A percentile compares a stretch with the other conserved stretches of the same genome.
Conservation (phyloP, 1,140 invertebrate genomes). For the Acromyrmex heyeri region DNA sequence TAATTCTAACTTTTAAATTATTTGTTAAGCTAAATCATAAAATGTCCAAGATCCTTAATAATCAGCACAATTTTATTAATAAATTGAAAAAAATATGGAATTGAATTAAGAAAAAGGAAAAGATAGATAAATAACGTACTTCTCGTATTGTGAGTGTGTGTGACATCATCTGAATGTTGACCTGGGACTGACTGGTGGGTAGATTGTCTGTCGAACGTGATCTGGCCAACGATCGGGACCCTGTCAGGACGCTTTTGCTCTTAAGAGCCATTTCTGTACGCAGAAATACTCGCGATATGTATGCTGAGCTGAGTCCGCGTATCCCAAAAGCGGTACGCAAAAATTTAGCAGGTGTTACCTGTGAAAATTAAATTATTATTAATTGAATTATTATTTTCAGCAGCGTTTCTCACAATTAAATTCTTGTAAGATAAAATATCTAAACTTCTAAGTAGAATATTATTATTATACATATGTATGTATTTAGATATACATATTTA, state of each 20-base stretch:
- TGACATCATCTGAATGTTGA: slow-evolving; percentile 97
- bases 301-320: slow-evolving; percentile 94
- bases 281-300: slow-evolving; percentile 96
- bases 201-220: slow-evolving; percentile 95
- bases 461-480: too few relatives aligned
- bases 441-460: not conserved
- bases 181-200: slow-evolving; percentile 95
- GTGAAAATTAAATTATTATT: slow-evolving; percentile 55
- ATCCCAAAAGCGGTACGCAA: slow-evolving; percentile 96
- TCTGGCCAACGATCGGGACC: slow-evolving; percentile 90
- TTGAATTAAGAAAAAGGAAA: slow-evolving; percentile 24
- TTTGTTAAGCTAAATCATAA: not conserved
- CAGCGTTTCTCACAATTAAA: not conserved
- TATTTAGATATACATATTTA: not conserved
- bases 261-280: slow-evolving; percentile 97
- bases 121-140: slow-evolving; percentile 86
- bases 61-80: slow-evolving; percentile 28
- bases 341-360: slow-evolving; percentile 94
- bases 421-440: slow-evolving; percentile 6
- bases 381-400: not conserved
- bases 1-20: not conserved
- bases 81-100: slow-evolving; percentile 4
- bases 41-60: not conserved
- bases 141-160: slow-evolving; percentile 96
- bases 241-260: slow-evolving; percentile 91